Base-by-base conservation (phyloP, 2,797 vertebrate species). In the Helicolenus hilgendorfi region DNA sequence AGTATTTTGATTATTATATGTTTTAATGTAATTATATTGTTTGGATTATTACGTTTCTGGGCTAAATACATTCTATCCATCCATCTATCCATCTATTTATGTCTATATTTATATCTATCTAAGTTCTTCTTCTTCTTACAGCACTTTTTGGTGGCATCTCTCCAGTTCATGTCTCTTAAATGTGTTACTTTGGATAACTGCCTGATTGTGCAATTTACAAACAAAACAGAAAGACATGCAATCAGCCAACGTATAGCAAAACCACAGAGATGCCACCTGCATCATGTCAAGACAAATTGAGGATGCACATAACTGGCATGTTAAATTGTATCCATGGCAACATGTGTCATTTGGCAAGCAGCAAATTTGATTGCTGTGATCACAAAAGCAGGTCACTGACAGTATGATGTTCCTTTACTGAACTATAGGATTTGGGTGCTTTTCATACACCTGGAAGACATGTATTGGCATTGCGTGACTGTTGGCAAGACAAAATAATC, bases 271-370 rank as follows among this genome's bases (percentile, higher is more conserved):
- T 35, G 36, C 7, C 22, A 75, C 63, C 55, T 74, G 63, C 22
- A 62, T 63, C 55, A 49, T 18, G 18, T 29, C 26, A 35, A 2
- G 6, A 22, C 33, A 15, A 74, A 60, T n/a, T 14, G 0, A 76
- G 72, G 63, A 22, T 45, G 49, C 38, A 62, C 22, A 60, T 56
- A 45, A 73, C n/a, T 53, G 26, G n/a, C 33, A 80, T 24, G 38
- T 83, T 70, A 53, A 73, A 64, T 7, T 72, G 56, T 79, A 60
- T 71, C 74, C 72, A 75, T 86, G 60, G 72, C 71, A 84, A 85
- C 72, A 18, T 9, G 20, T 62, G 41, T 59, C 7, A 24, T 4
- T 31, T 10, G 2, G 4, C 27, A 59, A 62, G 18, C 24, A 63
- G 36, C 20, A 77, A 85, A 85, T 71, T 65, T 76, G 11, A 22